A percentile compares a stretch with the other conserved stretches of the same genome.
Conservation (phyloP, 2,888 invertebrate species). For the Cantharis rustica region DNA sequence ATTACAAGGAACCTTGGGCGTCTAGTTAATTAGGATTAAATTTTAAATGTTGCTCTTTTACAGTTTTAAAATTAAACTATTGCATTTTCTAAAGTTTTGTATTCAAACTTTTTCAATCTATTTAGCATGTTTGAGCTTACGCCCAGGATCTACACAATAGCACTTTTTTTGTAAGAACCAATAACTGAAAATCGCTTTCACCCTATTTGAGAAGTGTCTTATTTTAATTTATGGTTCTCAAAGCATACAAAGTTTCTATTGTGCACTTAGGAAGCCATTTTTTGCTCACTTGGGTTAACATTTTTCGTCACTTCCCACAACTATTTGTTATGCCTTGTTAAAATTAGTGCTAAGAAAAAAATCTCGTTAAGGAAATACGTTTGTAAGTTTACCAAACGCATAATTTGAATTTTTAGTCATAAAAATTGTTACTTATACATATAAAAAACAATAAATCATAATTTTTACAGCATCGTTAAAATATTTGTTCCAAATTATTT, state of each 20-base stretch:
- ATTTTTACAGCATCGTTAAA: not conserved
- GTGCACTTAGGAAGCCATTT: not conserved
- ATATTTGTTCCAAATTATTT: not conserved
- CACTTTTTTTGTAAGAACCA: slow-evolving; percentile 5
- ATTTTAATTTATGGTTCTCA: slow-evolving; percentile 2
- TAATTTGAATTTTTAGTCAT: not conserved
- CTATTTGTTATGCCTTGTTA: not conserved
- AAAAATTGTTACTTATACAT: not conserved
- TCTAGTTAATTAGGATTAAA: not conserved
- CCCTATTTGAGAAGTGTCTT: not conserved
- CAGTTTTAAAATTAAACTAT: not conserved
- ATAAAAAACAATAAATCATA: not conserved
- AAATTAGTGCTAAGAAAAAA: not conserved
- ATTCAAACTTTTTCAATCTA: not conserved
- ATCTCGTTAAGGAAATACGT: not conserved
- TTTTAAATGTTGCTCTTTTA: not conserved
- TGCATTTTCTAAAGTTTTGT: not conserved
- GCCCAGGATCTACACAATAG: slow-evolving; percentile 9
- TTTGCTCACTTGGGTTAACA: not conserved
- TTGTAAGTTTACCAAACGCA: not conserved
- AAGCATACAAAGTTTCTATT: not conserved
- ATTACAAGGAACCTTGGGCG: not conserved
- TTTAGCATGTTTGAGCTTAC: not conserved
- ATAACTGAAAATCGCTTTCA: slow-evolving; percentile 13
- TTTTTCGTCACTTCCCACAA: not conserved